A percentile compares a stretch with the other conserved stretches of the same genome.
These are phyloP conservation scores for Caerostris extrusa DNA, from an alignment of 1,140 invertebrate species.

Conservation along the genomic window DNA sequence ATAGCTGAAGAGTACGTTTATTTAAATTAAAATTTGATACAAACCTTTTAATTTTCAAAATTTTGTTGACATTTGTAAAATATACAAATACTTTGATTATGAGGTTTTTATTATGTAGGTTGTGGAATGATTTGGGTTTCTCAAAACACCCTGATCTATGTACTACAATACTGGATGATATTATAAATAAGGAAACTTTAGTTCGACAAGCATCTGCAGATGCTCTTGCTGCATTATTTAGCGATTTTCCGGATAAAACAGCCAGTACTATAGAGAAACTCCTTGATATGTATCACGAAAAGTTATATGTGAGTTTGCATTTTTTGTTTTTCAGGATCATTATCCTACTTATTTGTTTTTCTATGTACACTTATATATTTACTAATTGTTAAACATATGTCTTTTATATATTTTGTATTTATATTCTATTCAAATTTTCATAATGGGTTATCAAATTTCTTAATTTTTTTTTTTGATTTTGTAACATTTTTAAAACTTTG, in stretches of 20 bases:
- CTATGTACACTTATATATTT: too few relatives aligned
- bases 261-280: constrained; percentile 86
- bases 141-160: constrained; percentile 83
- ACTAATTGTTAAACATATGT: too few relatives aligned
- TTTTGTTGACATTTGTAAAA: background rate
- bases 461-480: too few relatives aligned
- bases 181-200: constrained; percentile 89
- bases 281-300: constrained; percentile 89
- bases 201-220: constrained; percentile 90
- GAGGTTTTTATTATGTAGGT: constrained; percentile 77
- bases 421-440: too few relatives aligned
- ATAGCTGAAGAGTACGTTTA: constrained; percentile 80
- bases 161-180: constrained; percentile 86
- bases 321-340: background rate
- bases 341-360: too few relatives aligned
- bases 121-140: constrained; percentile 87
- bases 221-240: constrained; percentile 88
- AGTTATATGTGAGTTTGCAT: constrained; percentile 84
- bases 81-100: background rate
- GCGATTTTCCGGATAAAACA: constrained; percentile 83
- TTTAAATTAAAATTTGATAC: background rate
- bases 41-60: background rate
- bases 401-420: too few relatives aligned
- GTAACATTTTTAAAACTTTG: too few relatives aligned
- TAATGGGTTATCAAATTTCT: too few relatives aligned